Percentiles rank a stretch among this genome's conserved stretches.
Evolutionary conservation across 2,113 vertebrate genomes (phyloP).

Genomic region (Paramormyrops kingsleyae): DNA sequence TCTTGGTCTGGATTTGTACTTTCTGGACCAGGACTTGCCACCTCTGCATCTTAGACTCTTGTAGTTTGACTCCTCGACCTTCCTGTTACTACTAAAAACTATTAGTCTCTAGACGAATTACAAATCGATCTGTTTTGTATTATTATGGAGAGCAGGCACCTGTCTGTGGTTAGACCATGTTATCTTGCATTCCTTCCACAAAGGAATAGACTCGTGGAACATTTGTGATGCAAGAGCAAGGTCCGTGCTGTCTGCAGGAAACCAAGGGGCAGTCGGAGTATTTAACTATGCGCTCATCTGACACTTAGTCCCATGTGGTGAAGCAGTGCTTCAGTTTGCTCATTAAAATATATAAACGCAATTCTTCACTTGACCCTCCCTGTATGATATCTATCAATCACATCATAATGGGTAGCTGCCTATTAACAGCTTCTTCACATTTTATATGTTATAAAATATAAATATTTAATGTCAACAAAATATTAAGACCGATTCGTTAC

Average conservation of each 20-base stretch:
- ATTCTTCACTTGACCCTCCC: conserved; percentile 35
- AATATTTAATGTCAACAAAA: conserved; percentile 46
- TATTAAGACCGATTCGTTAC: conserved; percentile 27
- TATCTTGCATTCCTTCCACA: not conserved
- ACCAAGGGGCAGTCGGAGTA: not conserved
- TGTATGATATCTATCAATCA: conserved; percentile 27
- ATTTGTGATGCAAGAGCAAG: not conserved
- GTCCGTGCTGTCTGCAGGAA: not conserved
- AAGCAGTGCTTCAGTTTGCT: not conserved
- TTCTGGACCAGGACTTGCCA: too few species aligned
- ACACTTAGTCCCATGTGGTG: not conserved
- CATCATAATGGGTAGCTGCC: conserved; percentile 11
- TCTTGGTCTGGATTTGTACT: too few species aligned
- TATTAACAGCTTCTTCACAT: conserved; percentile 23
- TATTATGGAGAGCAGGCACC: not conserved
- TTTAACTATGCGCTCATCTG: not conserved
- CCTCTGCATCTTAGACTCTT: not conserved
- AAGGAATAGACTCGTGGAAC: not conserved
- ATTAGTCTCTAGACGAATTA: not conserved
- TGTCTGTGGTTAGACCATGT: not conserved
- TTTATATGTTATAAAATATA: conserved; percentile 52
- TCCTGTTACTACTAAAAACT: not conserved
- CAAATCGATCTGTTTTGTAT: not conserved
- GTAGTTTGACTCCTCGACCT: not conserved
- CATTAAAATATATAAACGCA: conserved; percentile 27